Percentiles rank a stretch among this genome's conserved stretches.
phyloP scores from a whole-genome alignment of 2,888 invertebrate species.

The Scaptomyza flava region DNA sequence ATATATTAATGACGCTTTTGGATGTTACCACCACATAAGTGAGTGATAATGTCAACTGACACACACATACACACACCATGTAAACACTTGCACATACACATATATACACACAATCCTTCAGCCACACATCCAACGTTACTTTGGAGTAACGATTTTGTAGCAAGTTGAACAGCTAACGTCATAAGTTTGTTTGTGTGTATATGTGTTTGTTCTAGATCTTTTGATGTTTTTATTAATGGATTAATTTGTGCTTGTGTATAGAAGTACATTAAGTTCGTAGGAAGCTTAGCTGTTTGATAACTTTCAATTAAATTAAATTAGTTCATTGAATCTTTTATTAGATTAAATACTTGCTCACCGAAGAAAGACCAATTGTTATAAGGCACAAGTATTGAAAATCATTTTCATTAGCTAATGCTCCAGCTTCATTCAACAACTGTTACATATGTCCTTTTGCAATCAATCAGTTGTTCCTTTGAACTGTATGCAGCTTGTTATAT shows the following conservation, averaged over 20 bases:
- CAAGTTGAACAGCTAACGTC: conserved; percentile 16
- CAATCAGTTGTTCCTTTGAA: neutral
- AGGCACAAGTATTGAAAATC: neutral
- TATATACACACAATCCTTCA: conserved; percentile 1
- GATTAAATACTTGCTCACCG: neutral
- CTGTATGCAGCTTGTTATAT: neutral
- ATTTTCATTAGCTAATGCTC: neutral
- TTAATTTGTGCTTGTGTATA: conserved; percentile 33
- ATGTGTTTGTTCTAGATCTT: conserved; percentile 38
- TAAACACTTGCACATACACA: neutral
- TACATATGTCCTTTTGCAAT: neutral
- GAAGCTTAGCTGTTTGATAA: conserved; percentile 6
- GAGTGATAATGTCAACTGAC: conserved; percentile 25
- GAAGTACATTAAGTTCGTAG: conserved; percentile 8
- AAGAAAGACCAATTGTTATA: neutral
- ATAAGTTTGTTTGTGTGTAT: conserved; percentile 15
- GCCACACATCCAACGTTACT: conserved; percentile 6
- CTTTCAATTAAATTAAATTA: conserved; percentile 18
- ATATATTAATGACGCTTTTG: conserved; percentile 1
- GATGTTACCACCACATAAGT: conserved; percentile 18
- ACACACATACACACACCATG: conserved; percentile 3
- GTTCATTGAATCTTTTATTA: neutral
- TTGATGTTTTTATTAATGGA: conserved; percentile 38
- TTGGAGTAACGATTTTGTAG: conserved; percentile 14
- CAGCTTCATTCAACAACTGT: neutral